Evolutionary conservation across 2,113 vertebrate genomes (phyloP).

Genomic region (Hypanus sabinus): DNA sequence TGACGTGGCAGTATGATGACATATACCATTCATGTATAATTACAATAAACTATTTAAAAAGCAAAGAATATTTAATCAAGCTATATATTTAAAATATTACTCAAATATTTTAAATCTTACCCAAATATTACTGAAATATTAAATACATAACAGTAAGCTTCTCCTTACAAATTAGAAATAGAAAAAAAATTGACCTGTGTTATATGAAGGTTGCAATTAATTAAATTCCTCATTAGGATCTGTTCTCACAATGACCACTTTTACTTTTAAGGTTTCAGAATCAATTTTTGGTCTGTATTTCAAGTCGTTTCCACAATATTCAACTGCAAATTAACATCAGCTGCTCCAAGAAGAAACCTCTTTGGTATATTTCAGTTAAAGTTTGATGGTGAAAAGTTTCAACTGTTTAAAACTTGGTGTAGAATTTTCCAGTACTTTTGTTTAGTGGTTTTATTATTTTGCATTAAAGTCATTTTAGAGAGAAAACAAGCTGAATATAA

Average conservation of each 20-base stretch:
- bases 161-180: not conserved
- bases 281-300: not conserved
- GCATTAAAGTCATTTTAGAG: conserved; percentile 3
- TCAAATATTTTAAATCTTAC: too few species aligned
- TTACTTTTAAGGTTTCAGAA: not conserved
- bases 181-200: not conserved
- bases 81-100: too few species aligned
- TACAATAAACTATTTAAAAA: too few species aligned
- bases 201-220: not conserved
- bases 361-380: not conserved
- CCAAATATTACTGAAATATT: too few species aligned
- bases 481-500: conserved; percentile 42
- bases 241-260: not conserved
- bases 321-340: not conserved
- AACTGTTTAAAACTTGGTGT: conserved; percentile 33
- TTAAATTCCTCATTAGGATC: not conserved
- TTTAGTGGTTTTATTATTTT: conserved; percentile 42
- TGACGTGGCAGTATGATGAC: too few species aligned
- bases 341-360: not conserved
- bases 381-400: conserved; percentile 23
- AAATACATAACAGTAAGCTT: not conserved
- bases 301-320: not conserved
- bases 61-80: too few species aligned
- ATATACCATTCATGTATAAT: too few species aligned
- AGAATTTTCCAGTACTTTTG: conserved; percentile 30